phyloP scores from a whole-genome alignment of 2,797 vertebrate genomes.

The Jordanella pulchra region DNA sequence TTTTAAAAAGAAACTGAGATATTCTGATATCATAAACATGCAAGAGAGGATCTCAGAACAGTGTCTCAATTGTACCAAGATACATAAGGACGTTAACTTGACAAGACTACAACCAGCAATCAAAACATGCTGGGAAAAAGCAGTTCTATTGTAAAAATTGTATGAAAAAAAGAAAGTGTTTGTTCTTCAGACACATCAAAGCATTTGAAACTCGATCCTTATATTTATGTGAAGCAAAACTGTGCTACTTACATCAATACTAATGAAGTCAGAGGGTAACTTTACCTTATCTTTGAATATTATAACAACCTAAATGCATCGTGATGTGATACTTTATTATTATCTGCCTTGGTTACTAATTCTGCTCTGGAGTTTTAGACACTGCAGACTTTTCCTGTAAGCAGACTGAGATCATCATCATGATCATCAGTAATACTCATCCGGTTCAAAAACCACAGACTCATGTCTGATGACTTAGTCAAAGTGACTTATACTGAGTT shows the following conservation, averaged over 20 bases:
- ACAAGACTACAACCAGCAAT: neutral
- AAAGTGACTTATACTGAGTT: conserved; percentile 1
- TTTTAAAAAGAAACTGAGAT: neutral
- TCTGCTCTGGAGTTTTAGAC: conserved; percentile 31
- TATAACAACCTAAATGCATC: conserved; percentile 1
- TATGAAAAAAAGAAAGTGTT: neutral
- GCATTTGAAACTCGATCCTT: neutral
- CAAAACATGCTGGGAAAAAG: neutral
- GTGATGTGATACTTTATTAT: conserved; percentile 4
- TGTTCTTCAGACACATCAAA: neutral
- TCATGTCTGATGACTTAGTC: conserved; percentile 11
- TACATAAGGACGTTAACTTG: neutral
- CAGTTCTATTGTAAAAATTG: neutral
- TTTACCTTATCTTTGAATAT: conserved; percentile 2
- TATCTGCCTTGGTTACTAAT: neutral
- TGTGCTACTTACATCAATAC: neutral
- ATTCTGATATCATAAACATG: neutral
- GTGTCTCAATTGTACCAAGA: neutral
- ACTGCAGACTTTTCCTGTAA: conserved; percentile 1
- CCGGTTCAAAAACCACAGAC: conserved; percentile 11
- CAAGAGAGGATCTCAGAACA: neutral
- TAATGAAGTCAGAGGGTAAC: neutral
- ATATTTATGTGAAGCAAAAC: neutral
- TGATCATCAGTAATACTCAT: conserved; percentile 15
- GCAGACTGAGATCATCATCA: conserved; percentile 6